Conservation (phyloP, 2,113 vertebrate species). For the Halcyon senegalensis region DNA sequence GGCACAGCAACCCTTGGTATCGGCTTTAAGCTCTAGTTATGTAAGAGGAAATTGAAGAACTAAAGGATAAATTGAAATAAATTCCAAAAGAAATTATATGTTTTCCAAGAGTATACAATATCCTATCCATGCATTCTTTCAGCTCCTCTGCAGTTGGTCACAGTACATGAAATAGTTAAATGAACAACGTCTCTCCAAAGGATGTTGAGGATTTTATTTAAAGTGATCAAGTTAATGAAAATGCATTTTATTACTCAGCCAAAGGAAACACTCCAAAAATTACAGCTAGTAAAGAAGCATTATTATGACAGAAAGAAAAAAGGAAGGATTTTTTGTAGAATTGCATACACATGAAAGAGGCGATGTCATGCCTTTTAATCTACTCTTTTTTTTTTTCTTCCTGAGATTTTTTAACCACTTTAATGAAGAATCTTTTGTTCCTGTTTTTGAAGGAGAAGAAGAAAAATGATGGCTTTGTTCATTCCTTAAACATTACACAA, state of each 20-base stretch:
- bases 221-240: neutral
- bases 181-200: neutral
- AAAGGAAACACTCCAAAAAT: neutral
- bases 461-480: neutral
- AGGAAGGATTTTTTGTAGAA: neutral
- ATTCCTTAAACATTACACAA: neutral
- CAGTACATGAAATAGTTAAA: neutral
- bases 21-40: neutral
- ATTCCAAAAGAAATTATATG: neutral
- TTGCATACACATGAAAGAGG: neutral
- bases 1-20: neutral
- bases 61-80: neutral
- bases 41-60: neutral
- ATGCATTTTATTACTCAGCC: neutral
- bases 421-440: conserved; percentile 10
- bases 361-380: neutral
- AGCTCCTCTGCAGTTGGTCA: neutral
- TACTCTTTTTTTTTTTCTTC: neutral
- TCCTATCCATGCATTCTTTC: neutral
- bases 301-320: neutral
- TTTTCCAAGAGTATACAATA: neutral
- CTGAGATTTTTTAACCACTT: neutral
- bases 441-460: neutral
- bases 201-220: neutral
- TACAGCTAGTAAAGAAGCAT: neutral